Conservation (phyloP, 1,140 invertebrate genomes). For the Adelges cooleyi region DNA sequence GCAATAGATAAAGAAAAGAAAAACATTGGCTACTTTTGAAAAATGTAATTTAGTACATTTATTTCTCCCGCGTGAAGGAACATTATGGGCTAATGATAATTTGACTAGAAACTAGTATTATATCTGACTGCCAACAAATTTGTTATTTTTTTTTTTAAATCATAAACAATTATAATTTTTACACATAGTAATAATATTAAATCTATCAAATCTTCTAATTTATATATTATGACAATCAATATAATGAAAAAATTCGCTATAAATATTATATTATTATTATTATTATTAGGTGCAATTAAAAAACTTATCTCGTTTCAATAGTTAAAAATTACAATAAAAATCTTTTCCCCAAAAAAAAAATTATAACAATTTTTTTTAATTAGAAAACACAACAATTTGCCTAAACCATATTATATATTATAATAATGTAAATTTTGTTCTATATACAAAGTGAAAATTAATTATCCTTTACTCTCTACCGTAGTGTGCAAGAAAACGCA, state of each 20-base stretch:
- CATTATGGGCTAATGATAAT: slow-evolving; percentile 25
- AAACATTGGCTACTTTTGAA: slow-evolving; percentile 11
- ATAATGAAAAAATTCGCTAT: slow-evolving; percentile 28
- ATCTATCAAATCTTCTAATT: not conserved
- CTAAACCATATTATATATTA: slow-evolving; percentile 15
- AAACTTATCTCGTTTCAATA: slow-evolving; percentile 15
- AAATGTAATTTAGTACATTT: slow-evolving; percentile 13
- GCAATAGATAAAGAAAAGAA: slow-evolving; percentile 3
- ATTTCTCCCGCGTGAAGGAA: slow-evolving; percentile 16
- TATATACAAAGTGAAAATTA: slow-evolving; percentile 20
- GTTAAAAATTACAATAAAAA: slow-evolving; percentile 22
- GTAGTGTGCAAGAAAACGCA: slow-evolving; percentile 24
- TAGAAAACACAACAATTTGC: slow-evolving; percentile 15
- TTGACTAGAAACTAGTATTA: slow-evolving; percentile 29
- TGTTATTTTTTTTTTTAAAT: not conserved
- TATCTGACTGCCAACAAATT: slow-evolving; percentile 25
- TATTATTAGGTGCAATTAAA: slow-evolving; percentile 21
- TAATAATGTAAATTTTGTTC: too few relatives aligned
- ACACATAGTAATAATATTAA: slow-evolving; percentile 1
- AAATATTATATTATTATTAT: slow-evolving; percentile 18
- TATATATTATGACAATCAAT: not conserved
- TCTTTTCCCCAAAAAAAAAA: slow-evolving; percentile 6
- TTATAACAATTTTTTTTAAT: too few relatives aligned
- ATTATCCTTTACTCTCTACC: too few relatives aligned
- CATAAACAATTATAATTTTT: not conserved